These are phyloP conservation scores for Gymnopithys bicolor DNA, from an alignment of 2,797 vertebrate genomes.

Conservation along the genomic window DNA sequence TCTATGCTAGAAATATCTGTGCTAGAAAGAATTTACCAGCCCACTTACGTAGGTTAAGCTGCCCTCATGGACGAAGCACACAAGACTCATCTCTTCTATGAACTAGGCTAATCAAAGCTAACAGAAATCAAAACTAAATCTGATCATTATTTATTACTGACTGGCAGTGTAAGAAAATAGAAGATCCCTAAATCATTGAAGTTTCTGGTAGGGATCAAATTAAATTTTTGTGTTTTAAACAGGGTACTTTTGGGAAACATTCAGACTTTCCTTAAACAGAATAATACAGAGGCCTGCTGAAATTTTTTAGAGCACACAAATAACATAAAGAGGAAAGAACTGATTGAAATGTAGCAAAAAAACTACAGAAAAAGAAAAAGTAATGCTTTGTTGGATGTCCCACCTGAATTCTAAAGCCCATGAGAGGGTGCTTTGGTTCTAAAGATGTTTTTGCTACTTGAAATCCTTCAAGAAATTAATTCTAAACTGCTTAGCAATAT, in stretches of 20 bases:
- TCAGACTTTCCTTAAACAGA: neutral
- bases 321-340: neutral
- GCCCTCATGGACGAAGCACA: neutral
- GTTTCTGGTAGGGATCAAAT: neutral
- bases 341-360: neutral
- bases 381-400: neutral
- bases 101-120: neutral
- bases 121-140: neutral
- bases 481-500: neutral
- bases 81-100: neutral
- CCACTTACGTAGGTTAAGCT: neutral
- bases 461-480: conserved; percentile 3
- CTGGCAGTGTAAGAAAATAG: neutral
- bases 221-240: neutral
- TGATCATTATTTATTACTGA: neutral
- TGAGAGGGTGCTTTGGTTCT: neutral
- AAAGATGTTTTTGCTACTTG: neutral
- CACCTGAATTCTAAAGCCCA: neutral
- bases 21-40: neutral
- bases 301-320: neutral
- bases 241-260: neutral
- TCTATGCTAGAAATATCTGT: neutral
- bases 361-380: neutral
- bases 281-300: neutral
- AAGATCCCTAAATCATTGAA: neutral